Evolutionary conservation across 2,113 vertebrate genomes (phyloP).

Genomic region (Paedocypris sp.): DNA sequence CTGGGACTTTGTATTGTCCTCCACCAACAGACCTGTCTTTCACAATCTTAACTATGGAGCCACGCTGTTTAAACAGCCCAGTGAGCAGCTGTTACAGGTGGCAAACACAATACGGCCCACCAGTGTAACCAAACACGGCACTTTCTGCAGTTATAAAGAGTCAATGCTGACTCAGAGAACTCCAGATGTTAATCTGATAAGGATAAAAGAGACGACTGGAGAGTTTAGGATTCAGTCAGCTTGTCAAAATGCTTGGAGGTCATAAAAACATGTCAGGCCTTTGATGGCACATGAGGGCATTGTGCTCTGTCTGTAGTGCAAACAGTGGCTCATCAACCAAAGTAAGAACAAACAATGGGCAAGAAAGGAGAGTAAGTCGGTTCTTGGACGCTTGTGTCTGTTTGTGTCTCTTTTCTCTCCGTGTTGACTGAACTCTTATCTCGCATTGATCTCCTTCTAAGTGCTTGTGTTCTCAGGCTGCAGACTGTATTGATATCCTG

Average conservation of each 20-base stretch:
- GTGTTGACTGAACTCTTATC: constrained; percentile 14
- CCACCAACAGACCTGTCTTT: constrained; percentile 4
- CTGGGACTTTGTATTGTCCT: neutral
- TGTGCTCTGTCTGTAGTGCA: neutral
- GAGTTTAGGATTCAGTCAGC: neutral
- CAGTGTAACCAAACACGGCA: neutral
- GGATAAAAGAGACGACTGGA: neutral
- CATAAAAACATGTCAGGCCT: constrained; percentile 7
- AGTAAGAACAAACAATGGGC: neutral
- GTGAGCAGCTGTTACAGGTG: constrained; percentile 18
- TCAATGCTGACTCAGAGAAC: neutral
- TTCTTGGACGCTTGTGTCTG: neutral
- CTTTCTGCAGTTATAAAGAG: neutral
- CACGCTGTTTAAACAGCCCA: constrained; percentile 14
- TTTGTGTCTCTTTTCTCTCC: neutral
- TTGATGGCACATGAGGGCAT: constrained; percentile 8
- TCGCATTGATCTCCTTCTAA: constrained; percentile 15
- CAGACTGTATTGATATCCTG: neutral
- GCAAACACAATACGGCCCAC: neutral
- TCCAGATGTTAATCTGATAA: constrained; percentile 23
- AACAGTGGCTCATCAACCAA: constrained; percentile 2
- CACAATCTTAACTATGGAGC: constrained; percentile 6
- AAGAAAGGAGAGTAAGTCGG: neutral
- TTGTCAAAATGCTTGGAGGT: neutral
- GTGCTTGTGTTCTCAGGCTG: neutral